phyloP scores from a whole-genome alignment of 2,888 invertebrate genomes.

The Leucania comma region DNA sequence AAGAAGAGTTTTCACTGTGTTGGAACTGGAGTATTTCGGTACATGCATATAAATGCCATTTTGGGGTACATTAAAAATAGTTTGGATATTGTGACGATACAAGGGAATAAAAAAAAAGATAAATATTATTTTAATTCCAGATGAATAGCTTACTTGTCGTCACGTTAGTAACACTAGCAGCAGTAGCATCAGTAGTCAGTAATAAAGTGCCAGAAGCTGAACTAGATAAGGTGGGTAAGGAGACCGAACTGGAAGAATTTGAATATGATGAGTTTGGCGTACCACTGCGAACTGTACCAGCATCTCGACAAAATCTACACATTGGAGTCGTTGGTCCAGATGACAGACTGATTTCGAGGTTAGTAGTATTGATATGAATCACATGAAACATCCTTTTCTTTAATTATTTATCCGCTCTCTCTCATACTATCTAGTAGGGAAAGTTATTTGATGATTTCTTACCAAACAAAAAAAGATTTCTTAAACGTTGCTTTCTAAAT shows the following conservation, averaged over 20 bases:
- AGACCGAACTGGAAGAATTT: background rate
- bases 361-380: background rate
- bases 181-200: conserved; percentile 7
- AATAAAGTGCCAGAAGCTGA: background rate
- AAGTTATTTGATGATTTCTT: no score
- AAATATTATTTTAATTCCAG: conserved; percentile 15
- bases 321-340: conserved; percentile 16
- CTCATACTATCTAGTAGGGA: no score
- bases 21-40: no score
- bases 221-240: no score
- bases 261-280: conserved; percentile 23
- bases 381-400: no score
- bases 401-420: no score
- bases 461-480: no score
- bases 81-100: background rate
- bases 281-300: conserved; percentile 20
- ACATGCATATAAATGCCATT: no score
- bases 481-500: no score
- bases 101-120: no score
- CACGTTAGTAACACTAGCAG: conserved; percentile 16
- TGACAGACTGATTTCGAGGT: conserved; percentile 22
- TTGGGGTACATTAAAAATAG: no score
- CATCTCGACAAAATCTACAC: conserved; percentile 5
- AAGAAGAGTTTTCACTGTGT: no score
- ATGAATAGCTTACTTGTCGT: conserved; percentile 35